phyloP scores from a whole-genome alignment of 1,140 invertebrate species.

The Wiebesia pumilae region DNA sequence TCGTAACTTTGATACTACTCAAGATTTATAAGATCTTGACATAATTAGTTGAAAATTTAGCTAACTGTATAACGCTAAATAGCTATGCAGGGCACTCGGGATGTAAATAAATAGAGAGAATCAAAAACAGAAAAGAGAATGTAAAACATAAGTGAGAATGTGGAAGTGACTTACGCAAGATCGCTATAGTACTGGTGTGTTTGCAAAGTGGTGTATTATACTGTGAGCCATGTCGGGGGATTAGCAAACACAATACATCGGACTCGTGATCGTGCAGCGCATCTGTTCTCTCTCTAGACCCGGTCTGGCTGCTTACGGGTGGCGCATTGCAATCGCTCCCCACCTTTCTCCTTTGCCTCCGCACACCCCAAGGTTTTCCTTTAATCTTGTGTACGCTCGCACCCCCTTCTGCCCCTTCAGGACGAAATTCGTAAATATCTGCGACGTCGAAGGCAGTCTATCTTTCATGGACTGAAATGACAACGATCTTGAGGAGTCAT shows the following conservation, averaged over 20 bases:
- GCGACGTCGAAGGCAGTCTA: slow-evolving; percentile 50
- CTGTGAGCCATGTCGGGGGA: slow-evolving; percentile 72
- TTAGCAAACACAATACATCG: slow-evolving; percentile 74
- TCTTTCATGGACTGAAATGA: slow-evolving; percentile 21
- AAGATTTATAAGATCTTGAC: too few species aligned
- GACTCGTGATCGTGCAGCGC: slow-evolving; percentile 71
- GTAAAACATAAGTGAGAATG: not conserved
- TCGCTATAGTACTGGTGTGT: slow-evolving; percentile 64
- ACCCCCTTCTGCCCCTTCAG: slow-evolving; percentile 56
- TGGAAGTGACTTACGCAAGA: slow-evolving; percentile 34
- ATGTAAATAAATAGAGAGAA: too few species aligned
- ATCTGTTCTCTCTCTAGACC: slow-evolving; percentile 66
- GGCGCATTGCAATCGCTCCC: slow-evolving; percentile 70
- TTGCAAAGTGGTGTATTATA: slow-evolving; percentile 74
- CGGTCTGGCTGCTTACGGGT: slow-evolving; percentile 60
- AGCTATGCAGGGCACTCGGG: too few species aligned
- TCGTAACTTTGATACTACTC: too few species aligned
- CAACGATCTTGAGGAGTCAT: slow-evolving; percentile 26
- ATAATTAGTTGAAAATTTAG: too few species aligned
- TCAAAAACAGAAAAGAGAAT: not conserved
- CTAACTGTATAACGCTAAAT: not conserved
- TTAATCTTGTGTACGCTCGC: not conserved
- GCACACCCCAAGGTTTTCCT: not conserved
- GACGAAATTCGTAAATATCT: slow-evolving; percentile 67
- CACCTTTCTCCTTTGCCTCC: slow-evolving; percentile 32